phyloP scores from a whole-genome alignment of 2,888 invertebrate species.

The Dryadula phaetusa region DNA sequence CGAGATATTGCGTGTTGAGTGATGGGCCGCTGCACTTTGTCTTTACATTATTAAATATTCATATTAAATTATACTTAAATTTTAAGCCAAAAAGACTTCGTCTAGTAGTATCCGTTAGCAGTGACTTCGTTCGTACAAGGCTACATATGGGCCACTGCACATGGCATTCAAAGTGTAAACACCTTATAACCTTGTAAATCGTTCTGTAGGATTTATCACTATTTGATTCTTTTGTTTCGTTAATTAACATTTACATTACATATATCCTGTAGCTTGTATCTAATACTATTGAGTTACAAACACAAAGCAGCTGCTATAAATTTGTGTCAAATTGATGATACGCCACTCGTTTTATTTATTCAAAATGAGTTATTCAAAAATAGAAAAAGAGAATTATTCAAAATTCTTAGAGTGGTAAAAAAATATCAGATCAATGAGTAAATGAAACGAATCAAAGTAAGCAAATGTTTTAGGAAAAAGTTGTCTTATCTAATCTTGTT shows the following conservation, averaged over 20 bases:
- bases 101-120: slow-evolving; percentile 31
- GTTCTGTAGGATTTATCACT: slow-evolving; percentile 47
- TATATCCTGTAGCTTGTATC: slow-evolving; percentile 27
- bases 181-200: slow-evolving; percentile 46
- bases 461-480: too few species aligned
- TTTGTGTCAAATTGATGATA: background rate
- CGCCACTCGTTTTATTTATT: background rate
- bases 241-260: slow-evolving; percentile 46
- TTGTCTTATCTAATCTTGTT: too few species aligned
- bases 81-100: slow-evolving; percentile 1
- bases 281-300: slow-evolving; percentile 15
- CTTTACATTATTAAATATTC: too few species aligned
- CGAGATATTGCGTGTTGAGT: too few species aligned
- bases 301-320: slow-evolving; percentile 18
- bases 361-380: too few species aligned
- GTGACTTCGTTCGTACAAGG: slow-evolving; percentile 44
- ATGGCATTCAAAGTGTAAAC: slow-evolving; percentile 53
- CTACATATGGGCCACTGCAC: slow-evolving; percentile 52
- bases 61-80: background rate
- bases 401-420: too few species aligned
- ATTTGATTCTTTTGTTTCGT: slow-evolving; percentile 50
- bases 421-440: too few species aligned
- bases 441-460: too few species aligned
- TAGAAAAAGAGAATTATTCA: too few species aligned
- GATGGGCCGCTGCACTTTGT: too few species aligned